Evolutionary conservation across 2,113 vertebrate genomes (phyloP).

Genomic region (Pogonocichla stellata): DNA sequence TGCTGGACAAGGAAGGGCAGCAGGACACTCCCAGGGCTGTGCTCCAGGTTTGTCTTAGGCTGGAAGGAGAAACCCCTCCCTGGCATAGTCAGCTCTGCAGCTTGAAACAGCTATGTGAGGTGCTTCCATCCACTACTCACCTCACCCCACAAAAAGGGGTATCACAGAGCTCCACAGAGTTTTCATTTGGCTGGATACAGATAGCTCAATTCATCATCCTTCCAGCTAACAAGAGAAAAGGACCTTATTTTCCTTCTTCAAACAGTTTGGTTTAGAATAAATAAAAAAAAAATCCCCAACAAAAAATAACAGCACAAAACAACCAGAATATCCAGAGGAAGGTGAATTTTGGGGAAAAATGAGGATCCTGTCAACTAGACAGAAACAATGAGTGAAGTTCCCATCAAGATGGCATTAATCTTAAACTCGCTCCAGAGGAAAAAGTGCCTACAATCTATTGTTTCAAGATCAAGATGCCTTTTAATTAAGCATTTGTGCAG

Average conservation of each 20-base stretch:
- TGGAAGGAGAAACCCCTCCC: not conserved
- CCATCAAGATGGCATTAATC: not conserved
- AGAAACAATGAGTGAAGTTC: not conserved
- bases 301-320: not conserved
- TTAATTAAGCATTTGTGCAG: not conserved
- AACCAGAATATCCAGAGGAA: not conserved
- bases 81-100: not conserved
- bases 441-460: not conserved
- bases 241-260: not conserved
- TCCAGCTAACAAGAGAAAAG: not conserved
- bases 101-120: not conserved
- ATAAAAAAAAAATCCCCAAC: too few species aligned
- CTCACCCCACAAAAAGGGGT: not conserved
- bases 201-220: not conserved
- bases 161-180: not conserved
- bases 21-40: not conserved
- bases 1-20: not conserved
- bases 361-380: not conserved
- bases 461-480: constrained; percentile 56
- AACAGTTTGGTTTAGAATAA: not conserved
- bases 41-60: not conserved
- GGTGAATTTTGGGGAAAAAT: not conserved
- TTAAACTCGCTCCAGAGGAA: not conserved
- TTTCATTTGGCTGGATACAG: not conserved
- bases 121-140: not conserved